Percentiles rank a stretch among this genome's conserved stretches.
These are phyloP conservation scores for Limnephilus lunatus DNA, from an alignment of 2,888 invertebrate species.

Conservation along the genomic window DNA sequence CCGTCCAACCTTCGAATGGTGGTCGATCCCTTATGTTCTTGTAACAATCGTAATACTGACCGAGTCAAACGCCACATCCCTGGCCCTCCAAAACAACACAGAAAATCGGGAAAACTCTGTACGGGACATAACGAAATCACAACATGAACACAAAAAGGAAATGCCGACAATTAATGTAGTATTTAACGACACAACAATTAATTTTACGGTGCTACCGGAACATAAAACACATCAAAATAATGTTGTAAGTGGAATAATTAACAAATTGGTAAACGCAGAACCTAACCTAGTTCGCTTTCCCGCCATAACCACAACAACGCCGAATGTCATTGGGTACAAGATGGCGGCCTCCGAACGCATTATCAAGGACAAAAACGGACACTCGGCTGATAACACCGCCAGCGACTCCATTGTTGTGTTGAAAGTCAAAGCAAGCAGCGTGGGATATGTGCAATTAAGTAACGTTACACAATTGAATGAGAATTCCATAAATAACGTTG, in stretches of 20 bases:
- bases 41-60: neutral
- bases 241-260: constrained; percentile 12
- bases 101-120: neutral
- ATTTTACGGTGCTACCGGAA: neutral
- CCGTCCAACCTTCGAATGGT: constrained; percentile 54
- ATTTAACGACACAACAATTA: constrained; percentile 4
- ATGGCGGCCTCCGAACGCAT: constrained; percentile 6
- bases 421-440: neutral
- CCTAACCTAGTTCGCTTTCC: constrained; percentile 38
- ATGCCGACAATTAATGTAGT: neutral
- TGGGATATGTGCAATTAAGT: neutral
- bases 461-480: neutral
- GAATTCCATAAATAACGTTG: neutral
- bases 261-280: neutral
- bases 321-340: constrained; percentile 36
- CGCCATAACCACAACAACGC: neutral
- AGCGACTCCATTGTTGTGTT: constrained; percentile 6
- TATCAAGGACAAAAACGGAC: neutral
- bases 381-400: neutral
- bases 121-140: neutral
- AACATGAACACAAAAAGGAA: constrained; percentile 3
- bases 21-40: constrained; percentile 27
- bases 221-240: neutral
- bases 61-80: neutral
- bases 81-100: constrained; percentile 47